These are phyloP conservation scores for Acrossocheilus wenchowensis DNA, from an alignment of 2,797 vertebrate species.

Conservation along the genomic window DNA sequence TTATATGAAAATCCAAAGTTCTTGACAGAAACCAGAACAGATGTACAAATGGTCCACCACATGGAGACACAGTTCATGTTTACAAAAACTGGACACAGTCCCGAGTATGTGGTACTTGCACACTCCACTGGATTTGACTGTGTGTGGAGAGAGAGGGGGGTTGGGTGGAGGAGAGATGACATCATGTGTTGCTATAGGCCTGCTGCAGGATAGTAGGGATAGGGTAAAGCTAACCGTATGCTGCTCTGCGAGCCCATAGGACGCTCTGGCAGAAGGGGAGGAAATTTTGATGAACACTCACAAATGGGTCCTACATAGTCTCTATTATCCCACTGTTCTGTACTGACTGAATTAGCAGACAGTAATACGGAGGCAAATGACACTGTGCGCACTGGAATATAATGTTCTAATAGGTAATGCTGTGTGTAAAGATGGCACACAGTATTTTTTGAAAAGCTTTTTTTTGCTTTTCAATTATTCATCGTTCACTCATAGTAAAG, in stretches of 20 bases:
- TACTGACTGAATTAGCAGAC: not conserved
- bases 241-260: conserved; percentile 46
- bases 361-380: not conserved
- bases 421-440: not conserved
- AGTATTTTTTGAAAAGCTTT: not conserved
- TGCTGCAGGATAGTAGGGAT: conserved; percentile 55
- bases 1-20: conserved; percentile 43
- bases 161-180: conserved; percentile 60
- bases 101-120: conserved; percentile 31
- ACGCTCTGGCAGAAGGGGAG: conserved; percentile 42
- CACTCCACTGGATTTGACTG: conserved; percentile 47
- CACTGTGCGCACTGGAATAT: not conserved
- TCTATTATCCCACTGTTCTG: not conserved
- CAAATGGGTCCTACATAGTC: not conserved
- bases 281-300: conserved; percentile 33
- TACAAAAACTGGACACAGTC: conserved; percentile 31
- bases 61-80: conserved; percentile 40
- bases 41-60: conserved; percentile 8
- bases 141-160: conserved; percentile 40
- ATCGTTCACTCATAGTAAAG: not conserved
- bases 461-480: not conserved
- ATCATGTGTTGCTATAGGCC: conserved; percentile 70
- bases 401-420: not conserved
- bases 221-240: conserved; percentile 53
- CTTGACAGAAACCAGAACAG: conserved; percentile 28